Evolutionary conservation across 2,113 vertebrate species (phyloP), one percentile per base, ranked within the genome.

Genomic region (Taxidea taxus): DNA sequence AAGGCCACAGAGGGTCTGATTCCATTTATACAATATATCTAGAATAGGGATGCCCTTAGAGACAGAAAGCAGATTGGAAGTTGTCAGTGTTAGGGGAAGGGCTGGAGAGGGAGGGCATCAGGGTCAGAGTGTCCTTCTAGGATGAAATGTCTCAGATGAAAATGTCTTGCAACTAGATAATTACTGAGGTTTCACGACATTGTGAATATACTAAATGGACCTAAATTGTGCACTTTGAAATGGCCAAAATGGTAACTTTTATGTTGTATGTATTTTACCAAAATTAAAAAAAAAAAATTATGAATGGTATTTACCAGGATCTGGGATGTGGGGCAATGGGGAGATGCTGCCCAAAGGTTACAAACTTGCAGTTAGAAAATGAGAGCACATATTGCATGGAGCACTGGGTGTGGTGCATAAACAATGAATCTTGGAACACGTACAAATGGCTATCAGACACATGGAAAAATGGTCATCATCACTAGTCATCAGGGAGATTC

Each of bases 141-240:
- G 6, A 18, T 54, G 51, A 54, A 54, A 54, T 54, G 51, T 54
- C 16, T 18, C 16, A 7, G 27, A 23, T 64, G 82, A 64, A 47
- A 64, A 84, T 13, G 1, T 62, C 39, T 27, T 11, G 2, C 1
- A 21, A 7, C 37, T 62, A 62, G 56, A 18, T 11, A 29, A 15
- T 42, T 3, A 2, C 18, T 11, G 15, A 6, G 7, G 0, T 60
- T 83, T 39, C 15, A 21, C 3, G 10, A 62, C 1, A 11, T 13
- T 84, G 81, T 31, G 54, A 11, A 44, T 42, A 7, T 34, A 54
- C 13, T n/a, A 54, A 14, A 54, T 2, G 21, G 34, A n/a, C 6
- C 78, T 3, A 5, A 75, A 44, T 29, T 8, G 14, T 29, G 23
- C 72, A 3, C 14, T 75, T 47, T 15, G 37, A 74, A 39, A 42